Base-by-base conservation (phyloP, 1,140 invertebrate species). In the Anthonomus grandis region DNA sequence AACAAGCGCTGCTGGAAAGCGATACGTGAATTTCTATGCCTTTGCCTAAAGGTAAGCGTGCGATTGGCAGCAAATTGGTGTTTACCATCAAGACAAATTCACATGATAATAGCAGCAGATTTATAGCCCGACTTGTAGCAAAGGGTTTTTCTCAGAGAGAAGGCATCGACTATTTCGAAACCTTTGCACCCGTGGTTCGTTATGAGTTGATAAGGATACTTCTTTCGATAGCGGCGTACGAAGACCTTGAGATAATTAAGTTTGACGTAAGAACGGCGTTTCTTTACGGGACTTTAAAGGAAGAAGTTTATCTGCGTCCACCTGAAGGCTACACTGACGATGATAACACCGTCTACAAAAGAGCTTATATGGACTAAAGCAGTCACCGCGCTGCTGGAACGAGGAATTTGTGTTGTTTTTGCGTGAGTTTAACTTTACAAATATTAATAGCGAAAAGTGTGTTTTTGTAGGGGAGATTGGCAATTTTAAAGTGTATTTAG, bases 341-440 rank as follows among this genome's bases (percentile, higher is more conserved):
- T 21, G 53, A 51, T 3, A 49, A 27, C 17, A 62, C n/a, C n/a
- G 49, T 23, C 49, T 79, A 12, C 62, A 69, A 1, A 69, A 70
- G 63, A 68, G 64, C 24, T 15, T 78, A 1, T 78, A 78, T 59
- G 76, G 72, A 1, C 56, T 78, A 3, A 76, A 76, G 60, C 75
- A 79, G 66, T 62, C 74, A 10, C 64, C 74, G 9, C 50, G 67
- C 25, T 67, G 60, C 18, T 79, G 77, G 76, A 70, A 75, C 50
- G 36, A 54, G 34, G 23, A 54, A 19, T 57, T 65, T 47, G 23
- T 9, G 60, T 65, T 21, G 13, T 34, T 47, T 25, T 10, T 59
- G 22, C 10, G 17, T 39, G 4, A 53, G 13, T 37, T 45, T 45
- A 13, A 24, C 10, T 46, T n/a, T n/a, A n/a, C n/a, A n/a, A n/a